Evolutionary conservation across 1,140 invertebrate genomes (phyloP).

Genomic region (Drosophila bifasciata): DNA sequence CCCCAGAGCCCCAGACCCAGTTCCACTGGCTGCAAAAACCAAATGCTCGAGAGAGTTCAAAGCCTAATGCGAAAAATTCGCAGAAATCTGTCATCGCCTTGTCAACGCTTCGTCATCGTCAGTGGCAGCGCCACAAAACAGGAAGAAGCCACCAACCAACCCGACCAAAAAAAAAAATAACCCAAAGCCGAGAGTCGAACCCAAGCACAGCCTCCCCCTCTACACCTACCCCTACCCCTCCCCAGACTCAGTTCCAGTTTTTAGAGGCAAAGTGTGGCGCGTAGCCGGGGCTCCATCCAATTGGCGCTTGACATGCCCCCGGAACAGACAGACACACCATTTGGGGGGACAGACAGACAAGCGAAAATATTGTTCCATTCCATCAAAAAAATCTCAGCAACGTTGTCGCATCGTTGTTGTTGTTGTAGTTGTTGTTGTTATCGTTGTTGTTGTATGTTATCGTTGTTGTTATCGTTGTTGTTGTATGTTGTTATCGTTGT

Average conservation of each 20-base stretch:
- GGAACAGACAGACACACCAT: no score
- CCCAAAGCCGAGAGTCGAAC: slow-evolving; percentile 2
- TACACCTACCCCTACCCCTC: neutral
- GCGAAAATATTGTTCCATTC: slow-evolving; percentile 73
- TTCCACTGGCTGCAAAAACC: slow-evolving; percentile 56
- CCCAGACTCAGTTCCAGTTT: slow-evolving; percentile 1
- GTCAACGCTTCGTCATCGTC: slow-evolving; percentile 76
- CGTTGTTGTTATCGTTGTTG: slow-evolving; percentile 38
- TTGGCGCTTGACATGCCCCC: slow-evolving; percentile 62
- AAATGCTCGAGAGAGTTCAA: slow-evolving; percentile 78
- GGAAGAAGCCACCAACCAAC: slow-evolving; percentile 42
- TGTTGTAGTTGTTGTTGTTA: slow-evolving; percentile 34
- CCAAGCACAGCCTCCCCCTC: slow-evolving; percentile 3
- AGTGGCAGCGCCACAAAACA: slow-evolving; percentile 42
- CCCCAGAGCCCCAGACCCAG: slow-evolving; percentile 25
- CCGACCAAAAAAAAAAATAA: no score
- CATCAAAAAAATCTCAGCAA: slow-evolving; percentile 71
- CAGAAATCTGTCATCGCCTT: slow-evolving; percentile 81
- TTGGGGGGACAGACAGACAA: no score
- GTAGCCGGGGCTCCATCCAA: slow-evolving; percentile 55
- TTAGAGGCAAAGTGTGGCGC: slow-evolving; percentile 56
- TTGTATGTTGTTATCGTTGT: slow-evolving; percentile 18
- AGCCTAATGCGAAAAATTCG: slow-evolving; percentile 82
- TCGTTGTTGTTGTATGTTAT: slow-evolving; percentile 28
- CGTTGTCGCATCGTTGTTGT: slow-evolving; percentile 34